phyloP scores from a whole-genome alignment of 1,140 invertebrate genomes.

The Drosophila prosaltans region DNA sequence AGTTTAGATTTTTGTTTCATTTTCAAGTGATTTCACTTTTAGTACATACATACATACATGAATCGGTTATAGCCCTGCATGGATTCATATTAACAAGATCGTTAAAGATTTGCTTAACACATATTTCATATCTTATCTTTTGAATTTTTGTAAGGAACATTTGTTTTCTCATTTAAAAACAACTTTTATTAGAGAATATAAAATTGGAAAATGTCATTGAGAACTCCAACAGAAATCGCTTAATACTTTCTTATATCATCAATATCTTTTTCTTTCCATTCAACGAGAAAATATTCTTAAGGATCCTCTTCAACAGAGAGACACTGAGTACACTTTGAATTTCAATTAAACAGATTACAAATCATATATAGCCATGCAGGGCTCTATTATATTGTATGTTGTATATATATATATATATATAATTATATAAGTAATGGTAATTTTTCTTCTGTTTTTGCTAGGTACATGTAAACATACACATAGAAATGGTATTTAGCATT shows the following conservation, averaged over 20 bases:
- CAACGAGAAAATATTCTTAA: too few species aligned
- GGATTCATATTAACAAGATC: neutral
- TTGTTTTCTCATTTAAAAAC: too few species aligned
- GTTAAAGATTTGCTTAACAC: too few species aligned
- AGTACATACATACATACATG: conserved; percentile 15
- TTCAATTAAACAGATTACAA: neutral
- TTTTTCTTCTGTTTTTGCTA: conserved; percentile 3
- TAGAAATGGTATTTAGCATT: conserved; percentile 28
- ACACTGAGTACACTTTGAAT: neutral
- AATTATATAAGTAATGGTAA: conserved; percentile 26
- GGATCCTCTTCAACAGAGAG: too few species aligned
- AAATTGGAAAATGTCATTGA: too few species aligned
- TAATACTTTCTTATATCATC: too few species aligned
- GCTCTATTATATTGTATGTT: conserved; percentile 1
- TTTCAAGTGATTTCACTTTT: conserved; percentile 18
- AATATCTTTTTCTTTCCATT: too few species aligned
- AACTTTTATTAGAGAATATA: too few species aligned
- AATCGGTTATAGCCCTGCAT: conserved; percentile 5
- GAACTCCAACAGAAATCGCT: too few species aligned
- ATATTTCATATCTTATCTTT: too few species aligned
- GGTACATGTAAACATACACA: conserved; percentile 42
- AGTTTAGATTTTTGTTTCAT: conserved; percentile 37
- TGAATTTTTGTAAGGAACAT: too few species aligned
- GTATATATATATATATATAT: conserved; percentile 1
- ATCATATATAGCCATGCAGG: neutral